Evolutionary conservation across 2,888 invertebrate genomes (phyloP), one percentile per base, ranked within the genome.

Genomic region (Mechanitis messenoides): DNA sequence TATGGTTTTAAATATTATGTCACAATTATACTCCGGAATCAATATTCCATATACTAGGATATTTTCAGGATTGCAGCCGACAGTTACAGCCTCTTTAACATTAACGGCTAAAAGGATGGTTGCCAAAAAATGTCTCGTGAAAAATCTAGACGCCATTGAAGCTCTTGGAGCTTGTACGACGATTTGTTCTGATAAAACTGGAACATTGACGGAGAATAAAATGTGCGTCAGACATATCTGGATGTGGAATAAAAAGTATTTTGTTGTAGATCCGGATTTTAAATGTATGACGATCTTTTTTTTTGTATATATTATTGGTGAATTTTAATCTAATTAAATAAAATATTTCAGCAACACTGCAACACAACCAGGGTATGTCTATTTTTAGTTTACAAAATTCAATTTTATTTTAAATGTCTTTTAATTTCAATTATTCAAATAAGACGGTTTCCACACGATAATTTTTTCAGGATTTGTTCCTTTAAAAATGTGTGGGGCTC

Each of bases 201-300:
- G 99, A 66, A 99, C 98, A 6, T 92, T 98, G 55, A 99, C 99
- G 3, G 98, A 99, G 87, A 99, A 99, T 91, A 93, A 98, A 80
- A 99, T 99, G 99, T 97, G 97, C 55, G 98, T 99, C 56, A 96
- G 97, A 69, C 97, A 98, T 87, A 95, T 98, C 94, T 98, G 98
- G 96, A 95, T 97, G 81, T 97, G 98, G 89, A 96, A 98, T 82
- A 95, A 94, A 80, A 97, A 97, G 1, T 75, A 77, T 80, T 95
- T 95, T 74, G 97, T 98, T 80, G 95, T 96, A 54, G 98, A 98
- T 56, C 57, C 70, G 1, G 76, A 79, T 12, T 78, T 81, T 60
- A 60, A 68, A 69, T 72, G 85, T 86, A 58, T 35, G 57, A 4
- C 45, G 33, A 53, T 45, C 45, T 20, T 9, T 9, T 9, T 28